phyloP scores from a whole-genome alignment of 2,888 invertebrate species.

The Arenicola marina region DNA sequence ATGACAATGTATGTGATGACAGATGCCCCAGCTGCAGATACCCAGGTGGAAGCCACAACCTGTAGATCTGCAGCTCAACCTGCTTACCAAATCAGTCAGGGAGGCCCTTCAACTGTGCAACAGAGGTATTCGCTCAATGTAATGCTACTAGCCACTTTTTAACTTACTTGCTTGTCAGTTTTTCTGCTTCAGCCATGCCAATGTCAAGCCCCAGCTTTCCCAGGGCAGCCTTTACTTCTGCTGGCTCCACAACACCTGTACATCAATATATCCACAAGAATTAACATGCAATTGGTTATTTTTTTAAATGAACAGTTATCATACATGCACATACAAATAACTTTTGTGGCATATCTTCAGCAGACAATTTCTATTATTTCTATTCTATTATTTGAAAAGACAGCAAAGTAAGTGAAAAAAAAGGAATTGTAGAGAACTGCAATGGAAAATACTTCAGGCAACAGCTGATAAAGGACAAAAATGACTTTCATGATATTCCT shows the following conservation, averaged over 20 bases:
- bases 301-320: neutral
- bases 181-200: constrained; percentile 80
- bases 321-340: neutral
- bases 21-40: too few relatives aligned
- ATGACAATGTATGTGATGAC: too few relatives aligned
- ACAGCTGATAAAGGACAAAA: neutral
- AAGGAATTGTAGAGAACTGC: neutral
- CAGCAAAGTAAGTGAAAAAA: neutral
- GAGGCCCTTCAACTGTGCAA: too few relatives aligned
- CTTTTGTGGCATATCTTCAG: neutral
- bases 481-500: neutral
- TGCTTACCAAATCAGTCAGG: too few relatives aligned
- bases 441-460: neutral
- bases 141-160: too few relatives aligned
- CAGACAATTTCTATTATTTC: neutral
- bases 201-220: constrained; percentile 86
- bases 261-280: too few relatives aligned
- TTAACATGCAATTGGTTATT: too few relatives aligned
- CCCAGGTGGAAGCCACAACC: too few relatives aligned
- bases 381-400: neutral
- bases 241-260: constrained; percentile 65
- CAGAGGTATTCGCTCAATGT: too few relatives aligned
- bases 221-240: constrained; percentile 88
- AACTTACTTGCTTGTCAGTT: constrained; percentile 81
- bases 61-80: too few relatives aligned